phyloP scores from a whole-genome alignment of 2,797 vertebrate genomes.

The Darevskia mixta region DNA sequence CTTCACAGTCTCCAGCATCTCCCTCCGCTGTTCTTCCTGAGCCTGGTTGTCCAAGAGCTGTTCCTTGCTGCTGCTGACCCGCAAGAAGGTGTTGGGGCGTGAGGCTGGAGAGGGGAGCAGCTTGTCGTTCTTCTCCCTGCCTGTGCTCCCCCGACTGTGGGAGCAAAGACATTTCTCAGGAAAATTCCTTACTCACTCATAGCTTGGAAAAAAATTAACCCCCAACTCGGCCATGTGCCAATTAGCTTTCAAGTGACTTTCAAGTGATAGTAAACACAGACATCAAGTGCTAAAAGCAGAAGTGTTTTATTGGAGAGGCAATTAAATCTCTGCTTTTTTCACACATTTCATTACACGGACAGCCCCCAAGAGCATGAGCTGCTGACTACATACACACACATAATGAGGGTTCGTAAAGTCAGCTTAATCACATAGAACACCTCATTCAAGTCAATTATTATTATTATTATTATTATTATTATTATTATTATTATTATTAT shows the following conservation, averaged over 20 bases:
- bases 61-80: conserved; percentile 88
- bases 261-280: neutral
- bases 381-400: too few relatives aligned
- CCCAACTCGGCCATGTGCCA: neutral
- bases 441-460: too few relatives aligned
- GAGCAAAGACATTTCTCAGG: conserved; percentile 31
- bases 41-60: conserved; percentile 85
- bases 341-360: too few relatives aligned
- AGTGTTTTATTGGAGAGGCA: too few relatives aligned
- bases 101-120: conserved; percentile 76
- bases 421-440: neutral
- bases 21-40: conserved; percentile 85
- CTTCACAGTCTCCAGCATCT: conserved; percentile 84
- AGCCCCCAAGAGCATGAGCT: neutral
- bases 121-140: conserved; percentile 92
- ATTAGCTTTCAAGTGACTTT: too few relatives aligned
- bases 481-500: too few relatives aligned
- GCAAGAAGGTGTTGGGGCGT: conserved; percentile 82
- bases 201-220: neutral
- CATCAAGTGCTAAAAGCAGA: neutral
- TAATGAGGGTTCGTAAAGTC: fast-evolving
- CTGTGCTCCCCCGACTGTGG: conserved; percentile 82
- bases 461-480: too few relatives aligned
- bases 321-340: neutral
- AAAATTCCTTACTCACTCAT: fast-evolving